A percentile compares a stretch with the other conserved stretches of the same genome.
Conservation (phyloP, 2,113 vertebrate genomes). For the Stigmatopora argus region DNA sequence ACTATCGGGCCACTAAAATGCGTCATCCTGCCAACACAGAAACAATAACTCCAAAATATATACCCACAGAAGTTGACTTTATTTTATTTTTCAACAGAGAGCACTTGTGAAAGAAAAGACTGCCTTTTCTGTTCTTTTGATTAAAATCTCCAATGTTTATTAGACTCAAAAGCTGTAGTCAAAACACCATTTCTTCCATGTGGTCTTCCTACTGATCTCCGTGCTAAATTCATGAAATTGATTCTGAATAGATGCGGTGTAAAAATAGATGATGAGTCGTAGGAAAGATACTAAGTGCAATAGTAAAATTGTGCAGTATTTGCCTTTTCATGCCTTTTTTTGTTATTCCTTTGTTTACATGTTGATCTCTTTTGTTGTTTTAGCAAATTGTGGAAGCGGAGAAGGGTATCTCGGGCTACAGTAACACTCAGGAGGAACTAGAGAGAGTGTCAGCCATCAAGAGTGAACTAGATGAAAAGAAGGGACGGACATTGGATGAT, state of each 20-base stretch:
- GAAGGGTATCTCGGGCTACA: conserved; percentile 89
- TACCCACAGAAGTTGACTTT: neutral
- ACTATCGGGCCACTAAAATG: neutral
- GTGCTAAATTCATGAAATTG: neutral
- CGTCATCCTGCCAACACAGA: neutral
- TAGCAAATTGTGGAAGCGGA: conserved; percentile 87
- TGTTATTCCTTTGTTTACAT: neutral
- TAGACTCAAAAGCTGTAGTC: neutral
- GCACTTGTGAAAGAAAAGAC: neutral
- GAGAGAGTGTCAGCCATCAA: conserved; percentile 91
- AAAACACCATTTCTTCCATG: neutral
- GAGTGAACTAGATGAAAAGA: conserved; percentile 91
- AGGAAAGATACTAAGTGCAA: neutral
- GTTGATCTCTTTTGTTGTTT: conserved; percentile 30
- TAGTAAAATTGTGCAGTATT: neutral
- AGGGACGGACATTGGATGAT: conserved; percentile 85
- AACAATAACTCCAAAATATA: neutral
- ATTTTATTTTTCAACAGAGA: neutral
- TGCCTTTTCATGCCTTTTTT: neutral
- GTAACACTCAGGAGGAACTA: conserved; percentile 89
- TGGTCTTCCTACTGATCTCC: neutral
- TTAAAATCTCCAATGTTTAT: neutral
- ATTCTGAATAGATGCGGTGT: neutral
- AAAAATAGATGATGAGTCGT: neutral
- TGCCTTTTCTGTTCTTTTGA: neutral